Percentiles rank a stretch among this genome's conserved stretches.
Evolutionary conservation across 2,113 vertebrate genomes (phyloP).

Genomic region (Scartelaos histophorus): DNA sequence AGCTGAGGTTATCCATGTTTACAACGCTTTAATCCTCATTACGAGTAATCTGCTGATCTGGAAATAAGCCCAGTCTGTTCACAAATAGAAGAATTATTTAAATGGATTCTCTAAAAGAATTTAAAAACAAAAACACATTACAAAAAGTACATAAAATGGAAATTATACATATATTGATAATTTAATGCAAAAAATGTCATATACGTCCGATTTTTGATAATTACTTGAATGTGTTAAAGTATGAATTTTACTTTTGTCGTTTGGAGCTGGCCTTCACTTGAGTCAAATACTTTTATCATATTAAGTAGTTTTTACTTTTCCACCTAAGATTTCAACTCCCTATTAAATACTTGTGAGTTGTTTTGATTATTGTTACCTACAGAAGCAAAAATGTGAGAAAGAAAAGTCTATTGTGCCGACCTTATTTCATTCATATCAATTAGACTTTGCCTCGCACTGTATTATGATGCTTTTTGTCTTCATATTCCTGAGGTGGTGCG

Average conservation of each 20-base stretch:
- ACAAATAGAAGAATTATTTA: not conserved
- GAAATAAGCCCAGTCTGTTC: slow-evolving; percentile 16
- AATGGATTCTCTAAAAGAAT: not conserved
- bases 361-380: not conserved
- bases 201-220: not conserved
- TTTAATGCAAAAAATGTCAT: not conserved
- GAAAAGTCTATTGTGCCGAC: not conserved
- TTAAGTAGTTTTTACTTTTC: not conserved
- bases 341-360: not conserved
- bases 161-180: not conserved
- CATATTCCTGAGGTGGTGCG: not conserved
- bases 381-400: not conserved
- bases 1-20: slow-evolving; percentile 31
- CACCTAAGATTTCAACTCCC: not conserved
- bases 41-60: slow-evolving; percentile 22
- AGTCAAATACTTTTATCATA: not conserved
- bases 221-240: not conserved
- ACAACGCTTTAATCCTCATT: slow-evolving; percentile 30
- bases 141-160: not conserved
- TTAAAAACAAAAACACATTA: not conserved
- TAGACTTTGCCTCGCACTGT: not conserved
- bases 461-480: not conserved
- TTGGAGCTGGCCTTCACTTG: slow-evolving; percentile 6
- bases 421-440: not conserved
- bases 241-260: not conserved